Evolutionary conservation across 2,113 vertebrate genomes (phyloP), one percentile per base, ranked within the genome.

Genomic region (Leucoraja erinaceus): DNA sequence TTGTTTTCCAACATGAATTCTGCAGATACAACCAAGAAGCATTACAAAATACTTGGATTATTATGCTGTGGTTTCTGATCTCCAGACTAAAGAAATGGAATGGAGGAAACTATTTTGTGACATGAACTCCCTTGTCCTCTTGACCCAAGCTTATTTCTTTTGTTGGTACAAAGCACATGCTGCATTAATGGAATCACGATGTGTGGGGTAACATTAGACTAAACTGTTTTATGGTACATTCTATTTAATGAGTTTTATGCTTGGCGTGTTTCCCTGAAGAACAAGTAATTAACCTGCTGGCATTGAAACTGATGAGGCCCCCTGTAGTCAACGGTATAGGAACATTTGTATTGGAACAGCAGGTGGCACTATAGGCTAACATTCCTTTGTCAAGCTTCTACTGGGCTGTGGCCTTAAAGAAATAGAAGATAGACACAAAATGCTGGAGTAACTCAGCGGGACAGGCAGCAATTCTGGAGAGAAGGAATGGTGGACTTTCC

Each of bases 281-380:
- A 16, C 54, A 20, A 63, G 28, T 31, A 66, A 9, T 22, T 81
- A 54, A 81, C 6, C 25, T 31, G 59, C 56, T 61, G 56, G 56
- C 83, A 18, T 11, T 61, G 54, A 22, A 59, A 11, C 4, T n/a
- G 25, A 86, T 5, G n/a, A 56, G 59, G n/a, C 28, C 59, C n/a
- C 28, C 59, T 77, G 11, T 9, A 12, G 22, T 54, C 47, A 28
- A 22, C 56, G 22, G 47, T 86, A n/a, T 61, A 61, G 11, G 5
- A 86, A 61, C 25, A 5, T n/a, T 14, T 61, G 11, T 12, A 33
- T 33, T 33, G 10, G 16, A 91, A 74, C 90, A 91, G 33, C 68
- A 91, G 90, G 28, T 91, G 90, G 90, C 10, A 22, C 90, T 91
- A 22, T 68, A 91, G 68, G 66, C 68, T 72, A 72, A 91, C 66